These are phyloP conservation scores for Sanderia malayensis DNA, from an alignment of 30 jellyfish, hydroid and myxozoan genomes.

Conservation along the genomic window DNA sequence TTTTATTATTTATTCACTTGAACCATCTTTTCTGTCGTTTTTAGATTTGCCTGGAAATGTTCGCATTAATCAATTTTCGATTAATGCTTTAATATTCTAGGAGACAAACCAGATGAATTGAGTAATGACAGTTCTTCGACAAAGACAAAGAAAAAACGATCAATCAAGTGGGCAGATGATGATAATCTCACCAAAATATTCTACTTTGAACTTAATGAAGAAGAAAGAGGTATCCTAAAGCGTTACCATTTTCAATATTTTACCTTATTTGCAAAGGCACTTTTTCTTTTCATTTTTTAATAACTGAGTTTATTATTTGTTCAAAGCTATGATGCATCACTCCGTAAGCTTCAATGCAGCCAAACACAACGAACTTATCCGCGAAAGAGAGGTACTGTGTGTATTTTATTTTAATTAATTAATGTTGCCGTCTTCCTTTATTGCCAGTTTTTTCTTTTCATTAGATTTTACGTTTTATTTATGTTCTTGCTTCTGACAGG, in stretches of 20 bases:
- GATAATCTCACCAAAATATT: constrained; percentile 52
- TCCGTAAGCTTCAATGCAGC: constrained; percentile 74
- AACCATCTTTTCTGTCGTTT: no score
- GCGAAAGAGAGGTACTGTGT: constrained; percentile 75
- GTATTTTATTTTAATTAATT: no score
- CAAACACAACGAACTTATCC: constrained; percentile 74
- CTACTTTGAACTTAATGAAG: constrained; percentile 84
- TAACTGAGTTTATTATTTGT: neutral
- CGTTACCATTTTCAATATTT: no score
- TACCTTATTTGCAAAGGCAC: neutral
- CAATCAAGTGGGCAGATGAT: constrained; percentile 86
- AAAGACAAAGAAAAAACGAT: constrained; percentile 54
- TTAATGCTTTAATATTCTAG: no score
- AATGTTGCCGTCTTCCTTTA: no score
- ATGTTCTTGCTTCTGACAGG: constrained; percentile 35
- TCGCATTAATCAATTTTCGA: no score
- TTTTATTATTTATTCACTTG: neutral
- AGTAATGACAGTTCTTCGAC: constrained; percentile 25
- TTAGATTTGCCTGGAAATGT: no score
- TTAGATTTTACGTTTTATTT: neutral
- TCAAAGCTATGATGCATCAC: constrained; percentile 68
- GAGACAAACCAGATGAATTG: constrained; percentile 14
- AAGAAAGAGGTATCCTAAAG: constrained; percentile 78
- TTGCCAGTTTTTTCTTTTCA: no score
- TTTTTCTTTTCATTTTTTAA: neutral